Evolutionary conservation across 1,140 invertebrate genomes (phyloP).

Genomic region (Tachypleus tridentatus): DNA sequence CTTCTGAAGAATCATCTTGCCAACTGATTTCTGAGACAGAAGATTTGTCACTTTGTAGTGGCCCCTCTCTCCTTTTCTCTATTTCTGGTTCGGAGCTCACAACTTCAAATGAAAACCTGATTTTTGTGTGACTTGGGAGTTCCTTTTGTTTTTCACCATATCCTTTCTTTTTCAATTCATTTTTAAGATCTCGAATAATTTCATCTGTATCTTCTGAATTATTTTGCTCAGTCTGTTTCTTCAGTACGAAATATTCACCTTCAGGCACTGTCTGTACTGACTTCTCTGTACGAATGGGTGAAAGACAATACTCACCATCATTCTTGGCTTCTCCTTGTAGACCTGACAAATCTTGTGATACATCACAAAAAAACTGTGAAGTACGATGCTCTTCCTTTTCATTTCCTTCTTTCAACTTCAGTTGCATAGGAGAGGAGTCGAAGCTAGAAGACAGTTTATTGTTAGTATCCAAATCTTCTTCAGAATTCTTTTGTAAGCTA

Average conservation of each 20-base stretch:
- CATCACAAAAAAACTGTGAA: conserved; percentile 18
- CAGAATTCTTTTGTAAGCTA: too few relatives aligned
- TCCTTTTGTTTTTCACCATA: conserved; percentile 2
- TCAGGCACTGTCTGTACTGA: conserved; percentile 18
- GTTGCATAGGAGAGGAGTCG: too few relatives aligned
- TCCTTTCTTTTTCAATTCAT: conserved; percentile 8
- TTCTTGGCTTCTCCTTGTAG: background rate
- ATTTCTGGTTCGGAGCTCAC: conserved; percentile 6
- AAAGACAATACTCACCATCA: conserved; percentile 12
- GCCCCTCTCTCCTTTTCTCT: background rate
- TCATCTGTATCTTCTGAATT: conserved; percentile 15
- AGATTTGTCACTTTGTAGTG: conserved; percentile 7
- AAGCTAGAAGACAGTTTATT: too few relatives aligned
- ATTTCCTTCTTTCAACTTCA: too few relatives aligned
- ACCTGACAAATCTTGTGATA: background rate
- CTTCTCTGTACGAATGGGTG: conserved; percentile 16
- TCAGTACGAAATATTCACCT: background rate
- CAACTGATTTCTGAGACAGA: conserved; percentile 17
- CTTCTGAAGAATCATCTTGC: conserved; percentile 20
- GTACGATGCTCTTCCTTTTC: background rate
- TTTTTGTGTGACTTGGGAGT: conserved; percentile 1
- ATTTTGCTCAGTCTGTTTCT: conserved; percentile 3
- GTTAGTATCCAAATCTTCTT: too few relatives aligned
- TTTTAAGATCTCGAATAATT: conserved; percentile 13
- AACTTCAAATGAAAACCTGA: background rate